Base-by-base conservation (phyloP, 37 sponge, comb jelly and placozoan genomes). In the Aphrocallistes beatrix region DNA sequence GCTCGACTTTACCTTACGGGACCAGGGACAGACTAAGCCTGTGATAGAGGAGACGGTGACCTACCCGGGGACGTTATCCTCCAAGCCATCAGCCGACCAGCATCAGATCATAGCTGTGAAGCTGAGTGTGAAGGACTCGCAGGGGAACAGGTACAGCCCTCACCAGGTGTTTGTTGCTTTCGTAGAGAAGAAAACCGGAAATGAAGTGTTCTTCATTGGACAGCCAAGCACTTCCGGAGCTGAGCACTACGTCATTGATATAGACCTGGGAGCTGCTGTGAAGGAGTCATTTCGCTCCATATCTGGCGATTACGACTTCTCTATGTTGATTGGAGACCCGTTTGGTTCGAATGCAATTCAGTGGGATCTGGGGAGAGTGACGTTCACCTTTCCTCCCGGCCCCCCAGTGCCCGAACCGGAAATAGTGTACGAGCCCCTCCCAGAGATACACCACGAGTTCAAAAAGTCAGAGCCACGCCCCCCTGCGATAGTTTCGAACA, bases 121-220 rank as follows among this genome's bases (percentile, higher is more conserved):
- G n/a, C 75, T 60, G 6, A 13, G n/a, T 30, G n/a, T 60, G n/a
- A 25, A 25, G 28, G n/a, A 60, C 34, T 25, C 21, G n/a, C 28
- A 32, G 34, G 75, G 75, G 10, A 30, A 3, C 1, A 19, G 28
- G 34, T 60, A 25, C 75, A 3, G n/a, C 3, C 75, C 75, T 6
- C 17, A 60, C 10, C 75, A 60, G 34, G 75, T 60, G 75, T 60
- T 60, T 30, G 75, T 30, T 60, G 10, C 28, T 13, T 60, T 60
- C 34, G 75, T 60, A 60, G 28, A 60, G 75, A 60, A 60, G 6
- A 13, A 60, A 28, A 60, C 75, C 34, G 10, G 28, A 3, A 60
- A 60, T 13, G 75, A 60, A 60, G 75, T 60, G 75, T 60, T 60
- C 75, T 60, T 60, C 34, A 60, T 60, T 6, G 75, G 75, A 60